Percentiles rank a stretch among this genome's conserved stretches.
Evolutionary conservation across 2,888 invertebrate genomes (phyloP).

Genomic region (Drosophila nr. perissopoda): DNA sequence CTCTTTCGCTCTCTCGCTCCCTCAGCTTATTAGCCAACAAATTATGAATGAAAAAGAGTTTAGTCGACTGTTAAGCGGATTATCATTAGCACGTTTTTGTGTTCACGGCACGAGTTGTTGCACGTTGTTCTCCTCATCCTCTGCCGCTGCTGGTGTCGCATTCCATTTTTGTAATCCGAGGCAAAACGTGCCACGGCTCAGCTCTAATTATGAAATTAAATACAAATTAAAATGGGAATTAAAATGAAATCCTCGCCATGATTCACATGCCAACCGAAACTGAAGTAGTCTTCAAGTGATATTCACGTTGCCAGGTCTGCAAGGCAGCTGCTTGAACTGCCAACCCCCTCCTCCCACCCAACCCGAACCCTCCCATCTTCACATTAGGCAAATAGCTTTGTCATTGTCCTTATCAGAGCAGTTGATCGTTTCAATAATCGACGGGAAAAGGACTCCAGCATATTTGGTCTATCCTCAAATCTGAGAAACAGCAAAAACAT

Average conservation of each 20-base stretch:
- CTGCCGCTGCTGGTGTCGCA: conserved; percentile 42
- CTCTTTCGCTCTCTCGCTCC: conserved; percentile 9
- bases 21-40: conserved; percentile 47
- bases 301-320: conserved; percentile 30
- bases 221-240: conserved; percentile 64
- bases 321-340: not conserved
- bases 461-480: conserved; percentile 26
- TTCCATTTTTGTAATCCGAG: conserved; percentile 58
- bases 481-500: conserved; percentile 47
- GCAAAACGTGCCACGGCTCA: conserved; percentile 62
- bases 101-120: not conserved
- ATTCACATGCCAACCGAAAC: conserved; percentile 10
- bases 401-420: conserved; percentile 42
- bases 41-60: conserved; percentile 63
- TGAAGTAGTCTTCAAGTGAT: conserved; percentile 16
- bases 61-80: conserved; percentile 57
- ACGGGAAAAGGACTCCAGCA: conserved; percentile 27
- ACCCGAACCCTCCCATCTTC: not conserved
- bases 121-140: conserved; percentile 1
- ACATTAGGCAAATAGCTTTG: conserved; percentile 10
- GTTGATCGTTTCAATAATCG: conserved; percentile 29
- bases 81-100: conserved; percentile 59
- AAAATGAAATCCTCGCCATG: conserved; percentile 16
- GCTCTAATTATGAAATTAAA: conserved; percentile 77
- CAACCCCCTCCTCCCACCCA: not conserved